Conservation (phyloP, 2,797 vertebrate species). For the Huso huso region DNA sequence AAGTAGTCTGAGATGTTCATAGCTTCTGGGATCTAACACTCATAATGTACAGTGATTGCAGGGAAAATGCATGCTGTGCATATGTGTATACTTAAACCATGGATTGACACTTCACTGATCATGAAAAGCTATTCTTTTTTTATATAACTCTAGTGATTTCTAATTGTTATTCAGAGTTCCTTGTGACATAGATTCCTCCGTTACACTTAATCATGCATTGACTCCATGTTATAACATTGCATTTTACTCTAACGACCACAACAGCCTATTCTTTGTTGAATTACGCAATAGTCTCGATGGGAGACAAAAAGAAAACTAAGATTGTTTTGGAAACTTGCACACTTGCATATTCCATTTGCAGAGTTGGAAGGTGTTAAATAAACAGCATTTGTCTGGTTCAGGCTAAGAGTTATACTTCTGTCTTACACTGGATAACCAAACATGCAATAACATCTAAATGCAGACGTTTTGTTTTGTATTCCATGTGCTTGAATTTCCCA, state of each 20-base stretch:
- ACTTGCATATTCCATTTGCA: slow-evolving; percentile 1
- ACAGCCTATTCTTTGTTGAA: slow-evolving; percentile 18
- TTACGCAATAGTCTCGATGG: slow-evolving; percentile 10
- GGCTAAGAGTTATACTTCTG: background rate
- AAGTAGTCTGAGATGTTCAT: no score
- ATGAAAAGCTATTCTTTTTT: slow-evolving; percentile 42
- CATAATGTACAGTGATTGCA: no score
- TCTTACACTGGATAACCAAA: slow-evolving; percentile 7
- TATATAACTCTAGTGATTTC: slow-evolving; percentile 20
- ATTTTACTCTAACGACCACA: slow-evolving; percentile 17
- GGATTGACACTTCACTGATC: slow-evolving; percentile 47
- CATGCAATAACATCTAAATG: slow-evolving; percentile 9
- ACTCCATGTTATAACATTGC: slow-evolving; percentile 18
- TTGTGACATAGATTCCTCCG: slow-evolving; percentile 27
- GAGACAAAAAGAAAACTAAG: background rate
- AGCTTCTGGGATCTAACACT: no score
- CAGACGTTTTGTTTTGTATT: background rate
- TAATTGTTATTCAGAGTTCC: slow-evolving; percentile 39
- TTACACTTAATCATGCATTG: slow-evolving; percentile 26
- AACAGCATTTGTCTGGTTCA: slow-evolving; percentile 12
- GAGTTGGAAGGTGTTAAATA: slow-evolving; percentile 14
- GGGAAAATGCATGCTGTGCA: no score
- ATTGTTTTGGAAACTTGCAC: slow-evolving; percentile 5
- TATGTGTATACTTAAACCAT: no score
- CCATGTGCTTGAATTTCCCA: slow-evolving; percentile 33